phyloP scores from a whole-genome alignment of 35 echinoderm and acorn worm species.

The Diadema setosum region DNA sequence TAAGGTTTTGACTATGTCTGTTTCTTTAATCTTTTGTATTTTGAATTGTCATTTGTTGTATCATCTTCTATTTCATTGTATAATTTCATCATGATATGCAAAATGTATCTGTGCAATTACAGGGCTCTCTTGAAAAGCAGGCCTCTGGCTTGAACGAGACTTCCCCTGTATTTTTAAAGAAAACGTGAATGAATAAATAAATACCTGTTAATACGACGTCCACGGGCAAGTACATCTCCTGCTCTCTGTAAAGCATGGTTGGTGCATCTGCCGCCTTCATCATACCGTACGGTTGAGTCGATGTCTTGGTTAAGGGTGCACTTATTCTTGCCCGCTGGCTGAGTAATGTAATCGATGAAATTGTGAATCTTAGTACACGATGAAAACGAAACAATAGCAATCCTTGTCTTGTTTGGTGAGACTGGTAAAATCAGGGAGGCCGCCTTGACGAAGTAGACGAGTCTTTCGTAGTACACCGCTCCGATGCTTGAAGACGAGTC shows the following conservation, averaged over 20 bases:
- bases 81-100: too few species aligned
- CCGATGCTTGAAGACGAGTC: slow-evolving; percentile 53
- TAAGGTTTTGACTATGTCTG: too few species aligned
- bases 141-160: too few species aligned
- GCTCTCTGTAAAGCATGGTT: neutral
- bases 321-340: slow-evolving; percentile 45
- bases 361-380: neutral
- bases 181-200: too few species aligned
- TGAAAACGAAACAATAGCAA: slow-evolving; percentile 53
- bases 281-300: neutral
- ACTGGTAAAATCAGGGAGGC: slow-evolving; percentile 37
- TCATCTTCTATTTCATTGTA: too few species aligned
- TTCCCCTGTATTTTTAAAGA: too few species aligned
- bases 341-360: slow-evolving; percentile 40
- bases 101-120: too few species aligned
- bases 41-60: too few species aligned
- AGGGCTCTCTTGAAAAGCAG: too few species aligned
- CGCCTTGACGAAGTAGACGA: slow-evolving; percentile 32
- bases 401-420: slow-evolving; percentile 1
- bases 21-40: too few species aligned
- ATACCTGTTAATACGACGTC: too few species aligned
- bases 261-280: slow-evolving; percentile 39
- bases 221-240: too few species aligned
- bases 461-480: neutral
- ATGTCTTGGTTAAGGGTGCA: slow-evolving; percentile 32